phyloP scores from a whole-genome alignment of 2,797 vertebrate genomes.

The Coilia nasus region DNA sequence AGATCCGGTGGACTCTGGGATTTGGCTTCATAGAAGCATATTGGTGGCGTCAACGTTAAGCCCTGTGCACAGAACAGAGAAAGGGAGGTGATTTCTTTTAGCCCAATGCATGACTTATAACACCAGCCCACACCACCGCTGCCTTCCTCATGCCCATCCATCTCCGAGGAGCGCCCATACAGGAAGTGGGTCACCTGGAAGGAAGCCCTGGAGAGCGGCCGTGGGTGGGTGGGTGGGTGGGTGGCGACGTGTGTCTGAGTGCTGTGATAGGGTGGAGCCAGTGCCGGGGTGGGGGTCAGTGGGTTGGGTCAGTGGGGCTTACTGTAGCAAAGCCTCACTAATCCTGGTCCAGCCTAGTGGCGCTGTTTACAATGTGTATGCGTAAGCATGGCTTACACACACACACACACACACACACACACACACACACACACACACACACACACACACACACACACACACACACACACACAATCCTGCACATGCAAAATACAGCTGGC shows the following conservation, averaged over 20 bases:
- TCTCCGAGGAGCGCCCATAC: not conserved
- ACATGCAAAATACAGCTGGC: not conserved
- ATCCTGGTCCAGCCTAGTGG: slow-evolving; percentile 65
- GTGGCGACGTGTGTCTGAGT: slow-evolving; percentile 35
- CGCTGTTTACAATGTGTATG: slow-evolving; percentile 61
- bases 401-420: slow-evolving; percentile 24
- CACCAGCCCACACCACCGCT: not conserved
- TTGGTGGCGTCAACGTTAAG: not conserved
- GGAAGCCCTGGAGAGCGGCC: not conserved
- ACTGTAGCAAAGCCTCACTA: slow-evolving; percentile 74
- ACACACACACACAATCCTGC: not conserved
- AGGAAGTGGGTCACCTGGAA: slow-evolving; percentile 9
- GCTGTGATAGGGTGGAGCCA: not conserved
- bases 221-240: slow-evolving; percentile 50
- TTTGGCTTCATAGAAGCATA: not conserved
- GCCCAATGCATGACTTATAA: not conserved
- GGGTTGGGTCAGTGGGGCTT: slow-evolving; percentile 68
- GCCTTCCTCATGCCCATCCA: not conserved
- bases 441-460: not conserved
- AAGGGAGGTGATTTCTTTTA: not conserved
- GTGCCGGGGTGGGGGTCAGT: slow-evolving; percentile 54
- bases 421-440: not conserved
- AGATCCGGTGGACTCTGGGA: not conserved
- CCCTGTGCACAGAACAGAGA: not conserved
- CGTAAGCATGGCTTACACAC: slow-evolving; percentile 59